Base-by-base conservation (phyloP, 2,888 invertebrate species). In the Marasmarcha lunaedactyla region DNA sequence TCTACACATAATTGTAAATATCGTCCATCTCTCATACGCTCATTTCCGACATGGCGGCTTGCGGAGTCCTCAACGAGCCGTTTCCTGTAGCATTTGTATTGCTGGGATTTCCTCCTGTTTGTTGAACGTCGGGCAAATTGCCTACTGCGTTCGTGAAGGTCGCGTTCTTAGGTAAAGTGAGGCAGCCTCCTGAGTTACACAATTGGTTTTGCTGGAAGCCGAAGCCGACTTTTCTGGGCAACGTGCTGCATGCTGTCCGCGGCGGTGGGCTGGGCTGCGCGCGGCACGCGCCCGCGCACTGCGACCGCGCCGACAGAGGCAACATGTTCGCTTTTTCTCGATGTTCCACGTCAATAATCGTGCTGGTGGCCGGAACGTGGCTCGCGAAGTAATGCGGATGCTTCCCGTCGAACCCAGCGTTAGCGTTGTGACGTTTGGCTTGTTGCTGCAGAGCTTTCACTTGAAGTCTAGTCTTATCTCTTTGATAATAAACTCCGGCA, bases 41-140 rank as follows among this genome's bases (percentile, higher is more conserved):
- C 93, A 94, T 94, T 77, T 94, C 94, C 47, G 91, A 92, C 86
- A 93, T 93, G 12, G 92, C 91, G 43, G 92, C 92, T 70, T 92
- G 91, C 34, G 91, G 91, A 49, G 92, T 88, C 57, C 89, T 63
- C 6, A 81, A 71, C 48, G 87, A 66, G 1, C 81, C 77, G 27
- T 78, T 78, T 2, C 79, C 79, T 1, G 79, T 71, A 7, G 72
- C 68, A 39, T 71, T 71, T n/a, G n/a, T n/a, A n/a, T n/a, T n/a
- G n/a, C n/a, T n/a, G 1, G 65, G 59, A 45, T 83, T 79, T 3
- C 77, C 77, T 1, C 83, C 83, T 50, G 81, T 83, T 9, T 83
- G 81, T 45, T 84, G 84, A 0, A 84, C 84, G 39, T 84, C 84
- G 1, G 84, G 84, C 45, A 84, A 57, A 46, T 84, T 84, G 40